Conservation (phyloP, 1,140 invertebrate genomes). For the Drosophila dunni region DNA sequence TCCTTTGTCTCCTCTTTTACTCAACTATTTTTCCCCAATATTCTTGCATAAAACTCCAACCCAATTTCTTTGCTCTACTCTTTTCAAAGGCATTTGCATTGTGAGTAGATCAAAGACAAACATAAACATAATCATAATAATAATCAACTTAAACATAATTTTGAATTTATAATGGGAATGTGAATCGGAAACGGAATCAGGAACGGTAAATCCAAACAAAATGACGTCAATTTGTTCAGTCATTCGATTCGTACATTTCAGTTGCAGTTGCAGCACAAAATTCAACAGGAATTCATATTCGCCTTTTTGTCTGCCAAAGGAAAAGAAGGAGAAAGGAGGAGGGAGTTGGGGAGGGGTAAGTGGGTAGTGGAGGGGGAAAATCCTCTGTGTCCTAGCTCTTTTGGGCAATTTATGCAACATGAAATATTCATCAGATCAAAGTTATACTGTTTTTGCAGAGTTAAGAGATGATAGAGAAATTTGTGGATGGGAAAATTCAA, state of each 20-base stretch:
- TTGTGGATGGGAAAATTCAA: constrained; percentile 13
- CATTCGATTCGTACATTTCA: constrained; percentile 31
- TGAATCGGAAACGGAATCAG: not conserved
- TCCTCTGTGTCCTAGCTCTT: constrained; percentile 10
- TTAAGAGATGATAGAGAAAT: not conserved
- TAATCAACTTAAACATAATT: constrained; percentile 17
- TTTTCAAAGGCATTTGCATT: constrained; percentile 3
- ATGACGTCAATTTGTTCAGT: constrained; percentile 44
- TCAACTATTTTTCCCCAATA: too few species aligned
- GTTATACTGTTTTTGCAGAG: not conserved
- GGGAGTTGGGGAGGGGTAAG: too few species aligned
- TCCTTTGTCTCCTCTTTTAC: too few species aligned
- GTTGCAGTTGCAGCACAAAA: constrained; percentile 5
- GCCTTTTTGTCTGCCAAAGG: constrained; percentile 15
- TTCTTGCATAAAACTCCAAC: not conserved
- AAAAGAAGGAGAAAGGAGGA: not conserved
- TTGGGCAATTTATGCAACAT: constrained; percentile 49
- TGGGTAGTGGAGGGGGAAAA: not conserved
- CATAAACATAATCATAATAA: constrained; percentile 23
- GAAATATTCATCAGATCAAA: constrained; percentile 49
- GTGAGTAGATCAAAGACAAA: constrained; percentile 24
- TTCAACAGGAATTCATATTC: constrained; percentile 10
- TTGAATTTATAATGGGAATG: constrained; percentile 1
- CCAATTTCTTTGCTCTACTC: not conserved
- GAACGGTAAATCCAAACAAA: constrained; percentile 24